Evolutionary conservation across 2,113 vertebrate species (phyloP), one percentile per base, ranked within the genome.

Genomic region (Pterophyllum scalare): DNA sequence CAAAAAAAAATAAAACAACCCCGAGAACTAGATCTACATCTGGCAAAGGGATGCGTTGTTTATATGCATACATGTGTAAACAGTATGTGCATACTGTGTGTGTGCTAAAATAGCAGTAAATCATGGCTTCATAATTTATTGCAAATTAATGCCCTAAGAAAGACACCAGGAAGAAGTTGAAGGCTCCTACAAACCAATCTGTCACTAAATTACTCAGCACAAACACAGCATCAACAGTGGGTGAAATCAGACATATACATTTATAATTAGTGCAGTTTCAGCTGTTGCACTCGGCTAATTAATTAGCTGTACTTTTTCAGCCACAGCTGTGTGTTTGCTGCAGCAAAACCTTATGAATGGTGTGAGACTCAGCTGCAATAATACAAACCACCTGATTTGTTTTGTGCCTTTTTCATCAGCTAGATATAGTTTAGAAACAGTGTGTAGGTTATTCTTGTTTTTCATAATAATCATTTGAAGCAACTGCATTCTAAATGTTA

Each of bases 231-330:
- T 52, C 43, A 72, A 6, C 65, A 52, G 26, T 52, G 65, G 24
- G 26, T 52, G 46, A 72, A 54, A 28, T 49, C 59, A 87, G 56
- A 83, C 83, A 82, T 26, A 82, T 26, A 75, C 61, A 88, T 89
- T 85, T 88, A 84, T 89, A 58, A 20, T 80, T 80, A 22, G 14
- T 81, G 88, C 82, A 80, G 81, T 82, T 91, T 85, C 87, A 92
- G 88, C 85, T 92, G 88, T 80, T 88, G 84, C 72, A 70, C 85
- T 70, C 12, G 4, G 80, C 78, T 78, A 67, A 91, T 82, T 28
- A 28, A 84, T 82, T 81, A 80, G 77, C 80, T 38, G 31, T 70
- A 75, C 84, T 79, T 83, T 85, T 90, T 77, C 52, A 79, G 85
- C 33, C 77, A 74, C 38, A 79, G 52, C 13, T 77, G 54, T 52